Percentiles rank a stretch among this genome's conserved stretches.
Conservation (phyloP, 2,888 invertebrate genomes). For the Pegoplata infirma region DNA sequence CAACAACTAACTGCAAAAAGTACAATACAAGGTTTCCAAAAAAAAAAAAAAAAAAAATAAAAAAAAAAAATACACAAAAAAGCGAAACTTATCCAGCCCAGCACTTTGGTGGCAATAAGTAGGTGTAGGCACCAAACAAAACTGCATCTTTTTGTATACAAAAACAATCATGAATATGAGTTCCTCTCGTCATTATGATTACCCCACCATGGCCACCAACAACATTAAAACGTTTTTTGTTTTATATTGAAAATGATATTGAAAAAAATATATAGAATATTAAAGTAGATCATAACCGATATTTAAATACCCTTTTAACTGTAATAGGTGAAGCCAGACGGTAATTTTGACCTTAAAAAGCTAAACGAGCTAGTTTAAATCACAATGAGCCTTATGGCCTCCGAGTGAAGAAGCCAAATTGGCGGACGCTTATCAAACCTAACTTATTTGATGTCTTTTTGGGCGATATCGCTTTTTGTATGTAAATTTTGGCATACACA, state of each 20-base stretch:
- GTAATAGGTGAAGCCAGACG: too few species aligned
- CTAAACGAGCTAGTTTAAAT: too few species aligned
- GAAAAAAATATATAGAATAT: neutral
- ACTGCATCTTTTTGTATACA: neutral
- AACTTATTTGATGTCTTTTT: too few species aligned
- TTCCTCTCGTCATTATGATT: conserved; percentile 43
- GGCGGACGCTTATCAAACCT: too few species aligned
- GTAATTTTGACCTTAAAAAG: too few species aligned
- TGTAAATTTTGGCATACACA: too few species aligned
- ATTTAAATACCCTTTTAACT: neutral
- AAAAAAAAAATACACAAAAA: too few species aligned
- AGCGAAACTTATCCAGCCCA: conserved; percentile 16
- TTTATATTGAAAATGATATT: neutral
- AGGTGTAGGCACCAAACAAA: conserved; percentile 49
- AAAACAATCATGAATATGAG: conserved; percentile 37
- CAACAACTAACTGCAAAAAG: conserved; percentile 1
- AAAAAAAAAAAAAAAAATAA: too few species aligned
- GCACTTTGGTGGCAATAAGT: conserved; percentile 58
- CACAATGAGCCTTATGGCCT: too few species aligned
- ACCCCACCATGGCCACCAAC: neutral
- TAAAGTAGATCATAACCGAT: neutral
- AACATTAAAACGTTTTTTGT: conserved; percentile 1
- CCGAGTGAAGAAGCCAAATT: too few species aligned
- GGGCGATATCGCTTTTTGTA: too few species aligned
- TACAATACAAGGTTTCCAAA: neutral